Percentiles rank a stretch among this genome's conserved stretches.
Conservation (phyloP, 2,797 vertebrate genomes). For the Tadarida brasiliensis region DNA sequence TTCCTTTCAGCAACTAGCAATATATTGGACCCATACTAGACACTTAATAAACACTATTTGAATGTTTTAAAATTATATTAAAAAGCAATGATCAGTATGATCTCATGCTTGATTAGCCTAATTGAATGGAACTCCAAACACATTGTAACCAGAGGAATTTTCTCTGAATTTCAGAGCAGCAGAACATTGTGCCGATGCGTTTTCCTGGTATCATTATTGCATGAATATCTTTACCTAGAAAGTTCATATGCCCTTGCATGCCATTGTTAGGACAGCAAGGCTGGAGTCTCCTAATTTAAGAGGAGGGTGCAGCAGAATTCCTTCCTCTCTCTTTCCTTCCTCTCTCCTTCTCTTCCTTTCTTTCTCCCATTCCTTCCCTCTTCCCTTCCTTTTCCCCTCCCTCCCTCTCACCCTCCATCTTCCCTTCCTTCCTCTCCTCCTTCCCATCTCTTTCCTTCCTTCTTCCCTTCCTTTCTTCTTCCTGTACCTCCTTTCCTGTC, state of each 20-base stretch:
- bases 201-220: neutral
- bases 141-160: slow-evolving; percentile 14
- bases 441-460: neutral
- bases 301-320: neutral
- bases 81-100: slow-evolving; percentile 56
- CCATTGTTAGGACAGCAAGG: neutral
- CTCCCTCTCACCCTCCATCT: neutral
- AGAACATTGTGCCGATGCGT: neutral
- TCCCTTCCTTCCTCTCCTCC: neutral
- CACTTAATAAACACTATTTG: slow-evolving; percentile 40
- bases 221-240: slow-evolving; percentile 6
- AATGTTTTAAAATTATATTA: slow-evolving; percentile 63
- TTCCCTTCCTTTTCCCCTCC: neutral
- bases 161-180: slow-evolving; percentile 9
- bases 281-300: neutral
- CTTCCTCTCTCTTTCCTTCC: neutral
- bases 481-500: neutral
- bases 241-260: neutral
- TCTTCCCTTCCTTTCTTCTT: neutral
- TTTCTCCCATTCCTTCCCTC: neutral
- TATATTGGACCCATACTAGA: neutral
- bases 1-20: slow-evolving; percentile 37
- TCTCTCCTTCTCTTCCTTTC: neutral
- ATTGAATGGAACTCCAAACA: slow-evolving; percentile 65
- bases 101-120: slow-evolving; percentile 68